These are phyloP conservation scores for Stratiomys singularior DNA, from an alignment of 2,888 invertebrate species.

Conservation along the genomic window DNA sequence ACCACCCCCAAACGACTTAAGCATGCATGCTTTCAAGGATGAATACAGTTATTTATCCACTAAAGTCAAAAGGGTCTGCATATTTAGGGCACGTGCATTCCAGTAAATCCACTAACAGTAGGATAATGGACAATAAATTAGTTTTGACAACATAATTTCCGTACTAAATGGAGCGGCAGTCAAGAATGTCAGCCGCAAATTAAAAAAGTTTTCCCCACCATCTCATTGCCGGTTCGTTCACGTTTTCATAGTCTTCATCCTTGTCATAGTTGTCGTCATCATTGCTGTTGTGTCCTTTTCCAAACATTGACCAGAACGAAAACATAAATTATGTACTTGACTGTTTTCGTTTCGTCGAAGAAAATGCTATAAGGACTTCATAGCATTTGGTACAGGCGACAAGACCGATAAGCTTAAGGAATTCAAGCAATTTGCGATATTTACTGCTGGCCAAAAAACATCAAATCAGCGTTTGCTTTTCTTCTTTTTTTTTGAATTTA, in stretches of 20 bases:
- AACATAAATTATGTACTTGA: neutral
- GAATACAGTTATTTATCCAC: too few relatives aligned
- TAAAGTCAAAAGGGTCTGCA: too few relatives aligned
- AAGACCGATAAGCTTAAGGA: neutral
- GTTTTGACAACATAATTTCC: slow-evolving; percentile 46
- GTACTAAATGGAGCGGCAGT: slow-evolving; percentile 10
- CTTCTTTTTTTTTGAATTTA: neutral
- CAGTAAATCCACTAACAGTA: slow-evolving; percentile 12
- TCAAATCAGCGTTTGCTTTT: neutral
- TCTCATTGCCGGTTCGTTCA: too few relatives aligned
- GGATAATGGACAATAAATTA: slow-evolving; percentile 42
- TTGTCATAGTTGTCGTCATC: neutral
- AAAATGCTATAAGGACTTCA: neutral
- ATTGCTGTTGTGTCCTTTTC: neutral
- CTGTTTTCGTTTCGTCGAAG: neutral
- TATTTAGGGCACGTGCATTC: too few relatives aligned
- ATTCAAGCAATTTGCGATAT: slow-evolving; percentile 6
- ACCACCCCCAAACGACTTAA: too few relatives aligned
- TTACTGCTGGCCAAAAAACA: slow-evolving; percentile 5
- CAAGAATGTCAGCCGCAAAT: slow-evolving; percentile 41
- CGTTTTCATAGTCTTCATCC: neutral
- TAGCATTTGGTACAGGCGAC: too few relatives aligned
- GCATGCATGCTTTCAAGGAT: too few relatives aligned
- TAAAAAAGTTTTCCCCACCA: slow-evolving; percentile 30
- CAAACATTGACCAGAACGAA: neutral